phyloP scores from a whole-genome alignment of 2,797 vertebrate genomes.

The Sebastes ruberrimus region DNA sequence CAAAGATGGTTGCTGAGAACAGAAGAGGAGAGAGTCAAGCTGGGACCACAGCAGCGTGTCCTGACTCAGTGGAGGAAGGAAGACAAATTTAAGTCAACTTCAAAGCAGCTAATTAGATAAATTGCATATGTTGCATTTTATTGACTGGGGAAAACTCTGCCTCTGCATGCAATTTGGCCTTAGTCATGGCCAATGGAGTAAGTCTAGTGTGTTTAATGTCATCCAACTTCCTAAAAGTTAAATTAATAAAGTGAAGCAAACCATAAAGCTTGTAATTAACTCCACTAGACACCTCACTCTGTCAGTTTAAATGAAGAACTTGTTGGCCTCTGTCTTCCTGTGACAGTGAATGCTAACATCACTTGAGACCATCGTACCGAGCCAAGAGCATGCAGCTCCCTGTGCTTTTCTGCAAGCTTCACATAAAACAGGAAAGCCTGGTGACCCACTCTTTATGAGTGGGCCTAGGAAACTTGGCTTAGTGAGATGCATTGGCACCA shows the following conservation, averaged over 20 bases:
- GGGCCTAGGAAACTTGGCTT: slow-evolving; percentile 39
- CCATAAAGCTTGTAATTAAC: slow-evolving; percentile 67
- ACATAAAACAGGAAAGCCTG: slow-evolving; percentile 30
- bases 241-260: slow-evolving; percentile 68
- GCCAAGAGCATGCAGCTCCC: slow-evolving; percentile 19
- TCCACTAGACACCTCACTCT: slow-evolving; percentile 37
- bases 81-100: slow-evolving; percentile 66
- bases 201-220: slow-evolving; percentile 62
- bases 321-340: slow-evolving; percentile 38
- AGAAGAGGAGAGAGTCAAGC: slow-evolving; percentile 45
- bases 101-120: slow-evolving; percentile 71
- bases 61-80: slow-evolving; percentile 51
- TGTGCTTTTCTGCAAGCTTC: slow-evolving; percentile 42
- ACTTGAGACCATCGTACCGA: slow-evolving; percentile 24
- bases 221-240: slow-evolving; percentile 54
- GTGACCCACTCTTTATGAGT: slow-evolving; percentile 34
- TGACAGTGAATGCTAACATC: slow-evolving; percentile 40
- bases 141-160: slow-evolving; percentile 52
- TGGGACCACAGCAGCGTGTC: slow-evolving; percentile 58
- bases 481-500: slow-evolving; percentile 24
- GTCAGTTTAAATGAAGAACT: slow-evolving; percentile 60
- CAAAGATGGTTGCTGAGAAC: slow-evolving; percentile 41
- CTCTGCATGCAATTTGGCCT: slow-evolving; percentile 51
- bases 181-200: slow-evolving; percentile 56
- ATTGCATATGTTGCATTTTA: slow-evolving; percentile 68